Evolutionary conservation across 2,797 vertebrate genomes (phyloP), one percentile per base, ranked within the genome.

Genomic region (Chelon labrosus): DNA sequence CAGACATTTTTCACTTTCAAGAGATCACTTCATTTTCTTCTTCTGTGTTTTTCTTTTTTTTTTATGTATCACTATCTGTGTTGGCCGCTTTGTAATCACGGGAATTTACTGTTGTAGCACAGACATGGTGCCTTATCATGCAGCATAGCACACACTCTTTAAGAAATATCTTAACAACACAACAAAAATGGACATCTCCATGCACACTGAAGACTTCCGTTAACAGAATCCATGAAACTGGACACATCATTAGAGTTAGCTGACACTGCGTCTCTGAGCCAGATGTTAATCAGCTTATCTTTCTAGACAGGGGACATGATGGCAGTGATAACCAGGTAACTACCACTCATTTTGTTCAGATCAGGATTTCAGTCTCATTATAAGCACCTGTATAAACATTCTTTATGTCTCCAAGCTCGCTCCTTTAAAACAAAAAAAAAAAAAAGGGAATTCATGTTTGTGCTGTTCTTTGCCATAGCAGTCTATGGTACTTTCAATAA

Each of bases 391-490:
- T 8, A 3, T 31, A 31, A 31, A 68, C 58, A 49, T 35, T 27
- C 35, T 35, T 77, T 83, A 60, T 39, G 55, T 67, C 46, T 72
- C 79, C 7, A 47, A 65, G 5, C 52, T 70, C 5, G 14, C 54
- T 63, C 38, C 54, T 74, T 64, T 53, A n/a, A n/a, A n/a, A n/a
- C n/a, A n/a, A n/a, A 70, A 79, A 25, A 27, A 10, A 25, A 8
- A 37, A 89, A 90, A 92, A 92, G 89, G 87, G 86, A 90, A 91
- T 86, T 85, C 4, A 53, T 89, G 80, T 89, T 82, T 80, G 71
- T 83, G 70, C 52, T 77, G 70, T 87, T 64, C 35, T 77, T 80
- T 76, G 53, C 73, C 53, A 22, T 60, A 56, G 54, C 37, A 50
- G 46, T 65, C 89, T 49, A 56, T 17, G 46, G 67, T 80, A 76